phyloP scores from a whole-genome alignment of 2,797 vertebrate species.

The Ataeniobius toweri region DNA sequence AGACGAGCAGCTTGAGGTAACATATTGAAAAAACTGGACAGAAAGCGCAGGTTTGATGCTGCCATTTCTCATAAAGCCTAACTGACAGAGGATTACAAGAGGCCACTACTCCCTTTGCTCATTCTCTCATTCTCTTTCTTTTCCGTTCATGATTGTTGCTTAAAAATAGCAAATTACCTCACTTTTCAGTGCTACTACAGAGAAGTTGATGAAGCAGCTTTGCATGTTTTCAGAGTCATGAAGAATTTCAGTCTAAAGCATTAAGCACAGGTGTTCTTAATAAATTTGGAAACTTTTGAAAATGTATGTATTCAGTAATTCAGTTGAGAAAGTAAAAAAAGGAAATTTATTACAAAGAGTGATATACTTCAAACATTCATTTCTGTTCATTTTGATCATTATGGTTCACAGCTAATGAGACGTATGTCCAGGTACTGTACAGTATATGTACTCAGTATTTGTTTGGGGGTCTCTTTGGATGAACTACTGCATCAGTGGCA shows the following conservation, averaged over 20 bases:
- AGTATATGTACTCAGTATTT: too few relatives aligned
- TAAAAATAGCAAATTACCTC: constrained; percentile 47
- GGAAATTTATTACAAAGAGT: too few relatives aligned
- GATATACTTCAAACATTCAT: too few relatives aligned
- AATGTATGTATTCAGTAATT: too few relatives aligned
- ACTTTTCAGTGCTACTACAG: constrained; percentile 25
- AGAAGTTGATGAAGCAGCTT: constrained; percentile 19
- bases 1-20: constrained; percentile 96
- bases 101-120: constrained; percentile 53
- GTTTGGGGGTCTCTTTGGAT: too few relatives aligned
- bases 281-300: too few relatives aligned
- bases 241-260: not conserved
- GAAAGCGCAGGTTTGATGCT: constrained; percentile 31
- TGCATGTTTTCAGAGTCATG: constrained; percentile 2
- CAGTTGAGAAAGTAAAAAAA: too few relatives aligned
- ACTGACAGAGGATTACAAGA: constrained; percentile 57
- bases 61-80: constrained; percentile 26
- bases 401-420: too few relatives aligned
- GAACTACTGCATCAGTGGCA: too few relatives aligned
- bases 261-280: too few relatives aligned
- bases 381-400: too few relatives aligned
- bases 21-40: constrained; percentile 10
- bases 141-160: constrained; percentile 40
- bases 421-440: too few relatives aligned
- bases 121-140: constrained; percentile 8